phyloP scores from a whole-genome alignment of 1,140 invertebrate genomes.

The Mycetomoellerius zeteki region DNA sequence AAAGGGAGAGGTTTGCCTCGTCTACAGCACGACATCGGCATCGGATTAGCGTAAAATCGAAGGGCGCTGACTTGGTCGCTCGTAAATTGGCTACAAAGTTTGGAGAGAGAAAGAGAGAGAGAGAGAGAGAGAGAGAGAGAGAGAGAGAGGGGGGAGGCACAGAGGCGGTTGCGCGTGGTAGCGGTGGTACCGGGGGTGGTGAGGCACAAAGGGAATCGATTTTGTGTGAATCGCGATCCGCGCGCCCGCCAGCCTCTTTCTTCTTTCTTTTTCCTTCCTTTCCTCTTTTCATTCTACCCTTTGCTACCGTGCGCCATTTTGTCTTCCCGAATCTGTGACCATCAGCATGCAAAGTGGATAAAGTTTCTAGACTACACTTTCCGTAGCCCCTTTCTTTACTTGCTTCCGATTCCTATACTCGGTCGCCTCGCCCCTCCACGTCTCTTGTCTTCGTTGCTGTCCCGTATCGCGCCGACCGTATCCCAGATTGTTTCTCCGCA shows the following conservation, averaged over 20 bases:
- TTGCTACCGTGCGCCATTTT: conserved; percentile 76
- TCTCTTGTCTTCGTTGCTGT: conserved; percentile 48
- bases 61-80: conserved; percentile 81
- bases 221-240: conserved; percentile 78
- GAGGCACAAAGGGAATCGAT: conserved; percentile 79
- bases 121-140: neutral
- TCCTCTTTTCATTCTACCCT: conserved; percentile 36
- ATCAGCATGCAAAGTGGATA: conserved; percentile 83
- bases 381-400: conserved; percentile 76
- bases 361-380: conserved; percentile 80
- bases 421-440: conserved; percentile 47
- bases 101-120: conserved; percentile 65
- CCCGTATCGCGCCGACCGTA: conserved; percentile 67
- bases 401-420: conserved; percentile 77
- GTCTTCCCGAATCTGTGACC: conserved; percentile 81
- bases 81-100: conserved; percentile 83
- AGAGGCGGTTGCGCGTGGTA: conserved; percentile 28
- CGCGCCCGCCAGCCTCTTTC: conserved; percentile 53
- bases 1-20: conserved; percentile 72
- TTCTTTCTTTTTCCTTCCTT: neutral
- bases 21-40: conserved; percentile 77
- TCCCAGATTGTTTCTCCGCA: conserved; percentile 76
- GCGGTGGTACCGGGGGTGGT: conserved; percentile 28
- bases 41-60: conserved; percentile 82
- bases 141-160: conserved; percentile 1